Conservation (phyloP, 2,888 invertebrate species). For the Axea sp. region DNA sequence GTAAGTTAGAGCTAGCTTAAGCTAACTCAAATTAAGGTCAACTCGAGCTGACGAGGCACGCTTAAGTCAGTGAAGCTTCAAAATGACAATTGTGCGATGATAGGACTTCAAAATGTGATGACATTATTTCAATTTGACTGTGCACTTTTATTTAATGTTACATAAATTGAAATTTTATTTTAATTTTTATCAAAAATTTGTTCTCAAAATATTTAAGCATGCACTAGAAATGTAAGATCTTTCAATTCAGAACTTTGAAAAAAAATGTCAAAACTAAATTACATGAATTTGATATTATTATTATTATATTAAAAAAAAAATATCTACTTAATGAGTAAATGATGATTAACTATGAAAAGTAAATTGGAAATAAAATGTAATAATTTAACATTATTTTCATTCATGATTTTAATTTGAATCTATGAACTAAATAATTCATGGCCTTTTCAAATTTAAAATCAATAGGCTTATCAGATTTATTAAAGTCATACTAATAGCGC, state of each 20-base stretch:
- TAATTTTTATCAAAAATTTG: too few species aligned
- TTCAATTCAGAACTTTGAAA: too few species aligned
- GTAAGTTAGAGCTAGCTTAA: slow-evolving; percentile 40
- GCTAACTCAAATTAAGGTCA: slow-evolving; percentile 55
- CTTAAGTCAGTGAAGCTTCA: slow-evolving; percentile 47
- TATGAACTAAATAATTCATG: slow-evolving; percentile 15
- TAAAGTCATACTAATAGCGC: slow-evolving; percentile 31
- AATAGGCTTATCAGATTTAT: slow-evolving; percentile 15
- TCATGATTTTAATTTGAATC: slow-evolving; percentile 3
- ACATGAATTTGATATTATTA: too few species aligned
- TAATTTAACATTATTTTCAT: neutral
- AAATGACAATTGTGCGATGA: slow-evolving; percentile 48
- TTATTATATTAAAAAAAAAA: too few species aligned
- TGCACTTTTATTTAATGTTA: slow-evolving; percentile 5
- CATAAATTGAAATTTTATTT: too few species aligned
- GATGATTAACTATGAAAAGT: too few species aligned
- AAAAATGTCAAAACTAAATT: too few species aligned
- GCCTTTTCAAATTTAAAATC: slow-evolving; percentile 9
- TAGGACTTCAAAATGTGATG: slow-evolving; percentile 41
- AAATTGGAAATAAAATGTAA: slow-evolving; percentile 10
- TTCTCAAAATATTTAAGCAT: too few species aligned
- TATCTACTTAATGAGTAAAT: too few species aligned
- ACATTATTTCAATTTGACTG: slow-evolving; percentile 23
- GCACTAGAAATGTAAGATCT: too few species aligned
- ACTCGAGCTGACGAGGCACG: slow-evolving; percentile 48